Conservation (phyloP, 2,113 vertebrate species). For the Trogon surrucura region DNA sequence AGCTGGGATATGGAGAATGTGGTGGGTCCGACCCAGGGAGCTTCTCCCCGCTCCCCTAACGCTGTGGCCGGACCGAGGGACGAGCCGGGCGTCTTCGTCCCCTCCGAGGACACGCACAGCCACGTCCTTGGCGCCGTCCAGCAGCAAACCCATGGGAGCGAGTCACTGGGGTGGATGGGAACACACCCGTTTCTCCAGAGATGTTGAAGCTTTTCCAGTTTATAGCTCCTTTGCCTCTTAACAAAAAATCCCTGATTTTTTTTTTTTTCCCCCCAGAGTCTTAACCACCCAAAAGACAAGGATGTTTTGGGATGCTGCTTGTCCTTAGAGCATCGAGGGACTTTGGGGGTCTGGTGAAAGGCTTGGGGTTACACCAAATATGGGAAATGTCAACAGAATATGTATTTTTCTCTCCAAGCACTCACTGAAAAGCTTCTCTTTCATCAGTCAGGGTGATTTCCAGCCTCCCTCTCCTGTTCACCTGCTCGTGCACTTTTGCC, state of each 20-base stretch:
- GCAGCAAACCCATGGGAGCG: neutral
- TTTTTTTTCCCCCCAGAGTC: too few relatives aligned
- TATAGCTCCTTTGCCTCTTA: neutral
- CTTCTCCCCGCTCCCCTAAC: accelerated
- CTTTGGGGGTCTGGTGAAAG: neutral
- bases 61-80: accelerated
- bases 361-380: neutral
- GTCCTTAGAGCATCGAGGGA: neutral
- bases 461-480: neutral
- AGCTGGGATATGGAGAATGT: neutral
- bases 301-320: neutral
- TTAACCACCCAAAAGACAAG: neutral
- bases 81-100: neutral
- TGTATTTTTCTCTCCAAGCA: neutral
- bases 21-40: neutral
- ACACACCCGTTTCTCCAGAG: neutral
- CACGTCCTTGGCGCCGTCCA: neutral
- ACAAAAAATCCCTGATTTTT: neutral
- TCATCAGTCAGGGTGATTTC: neutral
- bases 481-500: neutral
- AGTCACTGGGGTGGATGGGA: neutral
- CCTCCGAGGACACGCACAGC: accelerated
- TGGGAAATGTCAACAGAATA: neutral
- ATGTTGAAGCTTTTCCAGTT: neutral
- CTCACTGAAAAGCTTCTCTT: neutral